Percentiles rank a stretch among this genome's conserved stretches.
These are phyloP conservation scores for Teleiodes luculella DNA, from an alignment of 2,888 invertebrate genomes.

Conservation along the genomic window DNA sequence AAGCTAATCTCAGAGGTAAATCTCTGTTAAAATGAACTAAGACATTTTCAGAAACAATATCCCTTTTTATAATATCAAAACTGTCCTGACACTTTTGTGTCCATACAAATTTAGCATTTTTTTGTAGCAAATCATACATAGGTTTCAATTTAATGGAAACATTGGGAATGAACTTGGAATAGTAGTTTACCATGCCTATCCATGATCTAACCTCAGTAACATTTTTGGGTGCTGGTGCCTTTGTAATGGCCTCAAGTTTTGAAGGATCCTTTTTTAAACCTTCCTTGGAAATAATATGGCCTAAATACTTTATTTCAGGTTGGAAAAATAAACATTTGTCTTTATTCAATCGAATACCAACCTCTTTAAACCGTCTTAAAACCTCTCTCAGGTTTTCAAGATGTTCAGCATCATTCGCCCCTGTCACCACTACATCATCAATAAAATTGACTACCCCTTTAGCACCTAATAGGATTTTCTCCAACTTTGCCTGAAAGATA, in stretches of 20 bases:
- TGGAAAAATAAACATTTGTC: slow-evolving; percentile 29
- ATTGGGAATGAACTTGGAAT: slow-evolving; percentile 17
- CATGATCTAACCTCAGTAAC: background rate
- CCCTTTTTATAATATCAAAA: slow-evolving; percentile 8
- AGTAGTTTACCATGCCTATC: slow-evolving; percentile 18
- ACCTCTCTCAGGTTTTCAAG: slow-evolving; percentile 17
- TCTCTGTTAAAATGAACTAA: slow-evolving; percentile 25
- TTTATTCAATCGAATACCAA: slow-evolving; percentile 20
- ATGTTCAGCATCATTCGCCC: slow-evolving; percentile 21
- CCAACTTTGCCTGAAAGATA: background rate
- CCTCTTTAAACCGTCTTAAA: slow-evolving; percentile 19
- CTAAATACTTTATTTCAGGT: slow-evolving; percentile 3
- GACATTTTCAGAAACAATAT: slow-evolving; percentile 16
- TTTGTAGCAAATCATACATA: slow-evolving; percentile 13
- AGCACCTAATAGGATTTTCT: slow-evolving; percentile 11
- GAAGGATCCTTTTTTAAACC: background rate
- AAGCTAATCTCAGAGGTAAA: slow-evolving; percentile 29
- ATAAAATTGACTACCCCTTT: slow-evolving; percentile 24
- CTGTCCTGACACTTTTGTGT: slow-evolving; percentile 8
- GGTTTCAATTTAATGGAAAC: slow-evolving; percentile 13
- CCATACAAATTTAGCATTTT: slow-evolving; percentile 10
- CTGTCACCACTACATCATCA: slow-evolving; percentile 29
- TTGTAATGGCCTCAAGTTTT: background rate
- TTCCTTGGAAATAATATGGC: slow-evolving; percentile 2
- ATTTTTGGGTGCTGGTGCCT: background rate